Base-by-base conservation (phyloP, 2,113 vertebrate species). In the Channa argus region DNA sequence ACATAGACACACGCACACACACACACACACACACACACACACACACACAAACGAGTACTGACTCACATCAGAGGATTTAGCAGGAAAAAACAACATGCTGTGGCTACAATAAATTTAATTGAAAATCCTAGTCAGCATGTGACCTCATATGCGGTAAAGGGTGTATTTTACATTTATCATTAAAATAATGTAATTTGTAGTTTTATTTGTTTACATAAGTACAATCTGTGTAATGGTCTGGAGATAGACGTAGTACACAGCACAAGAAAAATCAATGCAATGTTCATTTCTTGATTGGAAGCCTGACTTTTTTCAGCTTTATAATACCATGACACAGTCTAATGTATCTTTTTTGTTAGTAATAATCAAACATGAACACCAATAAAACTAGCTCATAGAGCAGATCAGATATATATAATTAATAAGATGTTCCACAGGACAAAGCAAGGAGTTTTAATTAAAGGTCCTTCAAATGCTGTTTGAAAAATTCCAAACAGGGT, bases 261-360 rank as follows among this genome's bases (percentile, higher is more conserved):
- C 81, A 81, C 15, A 1, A 38, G 37, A 36, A 77, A 83, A 89
- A 67, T 84, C 80, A 86, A 89, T 89, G 75, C 24, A 51, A 56
- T 71, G 70, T 46, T 86, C 62, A 84, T 88, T 85, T 86, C 62
- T 74, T 74, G 74, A 86, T 84, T 83, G 43, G 58, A 71, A 74
- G 62, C 51, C 4, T 4, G n/a, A 47, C 15, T 63, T 37, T 51
- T 52, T 71, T 66, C 36, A 51, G 71, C 55, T 80, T 82, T n/a
- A 46, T 63, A 39, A 52, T 10, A 13, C 58, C 37, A 5, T 64
- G 58, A 71, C 71, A 66, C 39, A 43, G 51, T 14, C 55, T 12
- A n/a, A 45, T 70, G 55, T 49, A 14, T 67, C 56, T 56, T 55
- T 14, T 58, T 52, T 62, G 33, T 58, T 50, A 11, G 43, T 76